A percentile compares a stretch with the other conserved stretches of the same genome.
Evolutionary conservation across 1,140 invertebrate species (phyloP).

Genomic region (Leptinotarsa undecemlineata): DNA sequence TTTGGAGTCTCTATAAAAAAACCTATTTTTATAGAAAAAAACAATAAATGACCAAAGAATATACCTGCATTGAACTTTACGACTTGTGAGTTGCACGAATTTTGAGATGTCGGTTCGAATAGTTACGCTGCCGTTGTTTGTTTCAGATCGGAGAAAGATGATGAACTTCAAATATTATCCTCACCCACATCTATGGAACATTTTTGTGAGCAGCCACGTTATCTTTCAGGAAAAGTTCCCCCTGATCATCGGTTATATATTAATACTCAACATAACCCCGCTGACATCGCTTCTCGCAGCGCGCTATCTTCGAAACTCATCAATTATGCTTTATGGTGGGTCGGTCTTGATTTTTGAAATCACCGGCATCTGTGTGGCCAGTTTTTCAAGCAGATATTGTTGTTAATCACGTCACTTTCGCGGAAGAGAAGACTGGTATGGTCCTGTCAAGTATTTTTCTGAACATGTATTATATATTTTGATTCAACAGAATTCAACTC

Average conservation of each 20-base stretch:
- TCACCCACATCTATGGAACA: too few species aligned
- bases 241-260: not conserved
- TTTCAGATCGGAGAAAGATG: not conserved
- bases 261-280: too few species aligned
- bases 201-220: too few species aligned
- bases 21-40: not conserved
- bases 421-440: not conserved
- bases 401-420: not conserved
- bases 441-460: not conserved
- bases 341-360: not conserved
- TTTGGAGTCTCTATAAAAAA: not conserved
- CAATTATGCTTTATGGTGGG: not conserved
- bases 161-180: too few species aligned
- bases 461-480: not conserved
- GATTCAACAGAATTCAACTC: not conserved
- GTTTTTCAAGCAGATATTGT: not conserved
- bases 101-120: not conserved
- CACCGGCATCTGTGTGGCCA: not conserved
- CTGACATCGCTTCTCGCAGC: too few species aligned
- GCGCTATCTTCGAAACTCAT: not conserved
- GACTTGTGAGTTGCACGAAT: not conserved
- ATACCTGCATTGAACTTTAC: not conserved
- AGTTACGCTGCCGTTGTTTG: not conserved
- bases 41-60: not conserved
- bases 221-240: too few species aligned